A percentile compares a stretch with the other conserved stretches of the same genome.
Conservation (phyloP, 2,888 invertebrate genomes). For the Zaprionus lineosus region DNA sequence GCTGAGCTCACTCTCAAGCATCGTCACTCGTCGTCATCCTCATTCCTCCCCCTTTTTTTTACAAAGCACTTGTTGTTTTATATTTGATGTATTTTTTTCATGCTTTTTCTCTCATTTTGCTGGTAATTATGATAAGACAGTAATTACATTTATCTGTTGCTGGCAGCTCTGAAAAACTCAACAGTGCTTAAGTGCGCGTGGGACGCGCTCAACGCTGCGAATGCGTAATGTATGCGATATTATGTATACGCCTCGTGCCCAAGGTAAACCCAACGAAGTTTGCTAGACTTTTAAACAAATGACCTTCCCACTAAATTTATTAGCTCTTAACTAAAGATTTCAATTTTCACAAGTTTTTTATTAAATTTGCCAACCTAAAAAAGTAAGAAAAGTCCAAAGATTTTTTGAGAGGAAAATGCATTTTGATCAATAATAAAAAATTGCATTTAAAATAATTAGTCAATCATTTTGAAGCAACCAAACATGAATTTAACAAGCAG, state of each 20-base stretch:
- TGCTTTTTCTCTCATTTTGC: conserved; percentile 37
- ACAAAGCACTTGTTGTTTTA: conserved; percentile 11
- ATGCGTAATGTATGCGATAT: conserved; percentile 60
- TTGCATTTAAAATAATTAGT: too few relatives aligned
- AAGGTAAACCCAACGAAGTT: conserved; percentile 46
- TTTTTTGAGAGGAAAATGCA: too few relatives aligned
- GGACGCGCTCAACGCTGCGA: conserved; percentile 49
- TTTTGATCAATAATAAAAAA: too few relatives aligned
- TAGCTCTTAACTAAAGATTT: too few relatives aligned
- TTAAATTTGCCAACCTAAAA: too few relatives aligned
- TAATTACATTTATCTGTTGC: conserved; percentile 76
- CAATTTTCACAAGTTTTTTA: too few relatives aligned
- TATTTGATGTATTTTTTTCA: conserved; percentile 21
- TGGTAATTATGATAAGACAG: conserved; percentile 77
- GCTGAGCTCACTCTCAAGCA: conserved; percentile 53
- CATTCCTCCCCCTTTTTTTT: neutral
- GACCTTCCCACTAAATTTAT: conserved; percentile 40
- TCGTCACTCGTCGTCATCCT: conserved; percentile 64
- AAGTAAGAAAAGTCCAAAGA: too few relatives aligned
- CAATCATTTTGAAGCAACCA: too few relatives aligned
- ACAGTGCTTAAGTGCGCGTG: conserved; percentile 37
- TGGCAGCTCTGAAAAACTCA: conserved; percentile 46
- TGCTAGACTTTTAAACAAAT: conserved; percentile 25
- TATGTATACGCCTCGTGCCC: conserved; percentile 58
- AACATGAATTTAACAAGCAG: too few relatives aligned